Evolutionary conservation across 2,113 vertebrate genomes (phyloP).

Genomic region (Perca flavescens): DNA sequence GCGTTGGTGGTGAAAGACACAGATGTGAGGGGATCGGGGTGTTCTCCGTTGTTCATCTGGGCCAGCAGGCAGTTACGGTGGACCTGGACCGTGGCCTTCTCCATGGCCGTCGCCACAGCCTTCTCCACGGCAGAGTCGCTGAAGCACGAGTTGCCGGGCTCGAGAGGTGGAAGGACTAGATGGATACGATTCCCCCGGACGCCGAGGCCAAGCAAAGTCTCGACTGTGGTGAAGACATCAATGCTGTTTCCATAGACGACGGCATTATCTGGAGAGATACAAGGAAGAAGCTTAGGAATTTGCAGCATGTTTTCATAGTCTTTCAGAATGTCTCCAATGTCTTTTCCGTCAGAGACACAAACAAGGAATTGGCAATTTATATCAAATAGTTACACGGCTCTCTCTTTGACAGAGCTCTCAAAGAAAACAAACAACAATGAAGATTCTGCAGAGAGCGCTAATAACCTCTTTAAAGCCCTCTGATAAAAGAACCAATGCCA

Average conservation of each 20-base stretch:
- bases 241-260: constrained; percentile 91
- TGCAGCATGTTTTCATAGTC: too few relatives aligned
- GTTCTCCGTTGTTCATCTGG: constrained; percentile 81
- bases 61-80: constrained; percentile 83
- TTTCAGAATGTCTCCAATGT: neutral
- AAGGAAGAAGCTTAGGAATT: neutral
- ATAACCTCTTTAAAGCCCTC: too few relatives aligned
- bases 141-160: constrained; percentile 74
- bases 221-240: constrained; percentile 86
- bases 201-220: constrained; percentile 86
- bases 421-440: too few relatives aligned
- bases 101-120: constrained; percentile 71
- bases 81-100: constrained; percentile 72
- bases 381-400: too few relatives aligned
- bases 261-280: constrained; percentile 82
- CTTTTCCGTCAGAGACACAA: neutral
- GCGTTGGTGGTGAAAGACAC: constrained; percentile 85
- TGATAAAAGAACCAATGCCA: too few relatives aligned
- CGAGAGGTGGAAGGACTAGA: constrained; percentile 82
- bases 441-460: too few relatives aligned
- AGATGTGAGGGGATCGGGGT: constrained; percentile 80
- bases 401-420: too few relatives aligned
- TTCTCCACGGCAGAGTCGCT: constrained; percentile 74
- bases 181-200: constrained; percentile 85
- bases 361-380: too few relatives aligned